Conservation (phyloP, 2,888 invertebrate genomes). For the Tenthredo distinguenda region DNA sequence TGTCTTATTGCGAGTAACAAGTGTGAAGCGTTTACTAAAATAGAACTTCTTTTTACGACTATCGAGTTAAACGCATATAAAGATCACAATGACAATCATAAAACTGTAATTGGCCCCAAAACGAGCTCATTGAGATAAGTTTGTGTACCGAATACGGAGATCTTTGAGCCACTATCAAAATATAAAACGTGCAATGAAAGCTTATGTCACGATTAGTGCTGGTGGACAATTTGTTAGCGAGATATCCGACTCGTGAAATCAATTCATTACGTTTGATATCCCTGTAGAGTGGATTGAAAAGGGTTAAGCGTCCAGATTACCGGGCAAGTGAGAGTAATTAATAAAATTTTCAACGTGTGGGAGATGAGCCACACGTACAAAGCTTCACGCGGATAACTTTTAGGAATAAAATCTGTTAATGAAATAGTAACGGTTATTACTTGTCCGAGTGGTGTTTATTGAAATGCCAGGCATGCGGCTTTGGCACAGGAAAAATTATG, state of each 20-base stretch:
- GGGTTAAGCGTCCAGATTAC: not conserved
- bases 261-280: not conserved
- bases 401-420: not conserved
- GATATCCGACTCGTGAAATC: not conserved
- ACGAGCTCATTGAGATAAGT: not conserved
- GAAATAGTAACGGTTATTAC: not conserved
- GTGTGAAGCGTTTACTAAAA: not conserved
- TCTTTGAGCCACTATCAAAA: not conserved
- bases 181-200: not conserved
- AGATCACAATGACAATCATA: not conserved
- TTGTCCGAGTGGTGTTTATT: not conserved
- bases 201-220: not conserved
- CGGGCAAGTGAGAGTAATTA: slow-evolving; percentile 7
- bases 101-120: not conserved
- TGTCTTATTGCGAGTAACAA: not conserved
- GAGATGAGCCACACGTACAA: not conserved
- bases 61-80: not conserved
- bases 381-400: not conserved
- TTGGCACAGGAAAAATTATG: not conserved
- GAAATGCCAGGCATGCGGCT: not conserved
- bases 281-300: not conserved
- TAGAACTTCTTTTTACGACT: not conserved
- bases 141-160: not conserved
- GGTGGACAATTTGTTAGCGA: not conserved
- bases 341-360: not conserved